phyloP scores from a whole-genome alignment of 2,113 vertebrate species.

The Salminus brasiliensis region DNA sequence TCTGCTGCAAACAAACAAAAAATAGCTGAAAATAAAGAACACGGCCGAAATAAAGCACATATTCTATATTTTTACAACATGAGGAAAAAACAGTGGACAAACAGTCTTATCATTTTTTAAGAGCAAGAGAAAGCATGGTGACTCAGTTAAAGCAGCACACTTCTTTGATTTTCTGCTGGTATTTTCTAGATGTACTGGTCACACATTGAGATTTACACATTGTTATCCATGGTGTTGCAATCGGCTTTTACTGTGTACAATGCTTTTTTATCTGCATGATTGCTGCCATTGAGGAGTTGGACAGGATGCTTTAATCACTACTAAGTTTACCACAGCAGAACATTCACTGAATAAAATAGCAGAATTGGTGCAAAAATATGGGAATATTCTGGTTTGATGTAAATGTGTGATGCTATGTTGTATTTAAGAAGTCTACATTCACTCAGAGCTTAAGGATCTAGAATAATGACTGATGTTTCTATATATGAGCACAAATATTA shows the following conservation, averaged over 20 bases:
- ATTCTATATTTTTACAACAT: not conserved
- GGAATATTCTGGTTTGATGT: not conserved
- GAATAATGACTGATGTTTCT: not conserved
- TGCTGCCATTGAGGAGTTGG: not conserved
- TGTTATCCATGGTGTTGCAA: not conserved
- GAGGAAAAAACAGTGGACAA: not conserved
- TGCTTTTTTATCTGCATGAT: not conserved
- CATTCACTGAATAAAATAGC: not conserved
- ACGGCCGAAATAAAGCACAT: not conserved
- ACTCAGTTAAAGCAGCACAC: conserved; percentile 1
- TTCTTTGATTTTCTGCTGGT: not conserved
- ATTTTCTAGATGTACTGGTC: not conserved
- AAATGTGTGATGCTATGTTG: not conserved
- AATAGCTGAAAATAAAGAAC: not conserved
- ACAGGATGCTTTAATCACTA: too few relatives aligned
- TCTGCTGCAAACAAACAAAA: not conserved
- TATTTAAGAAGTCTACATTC: not conserved
- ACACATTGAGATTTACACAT: not conserved
- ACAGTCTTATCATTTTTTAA: not conserved
- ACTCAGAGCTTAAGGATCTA: not conserved
- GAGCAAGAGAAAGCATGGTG: not conserved
- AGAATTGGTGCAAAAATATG: not conserved
- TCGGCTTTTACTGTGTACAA: not conserved
- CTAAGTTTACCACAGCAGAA: too few relatives aligned
- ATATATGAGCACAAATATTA: not conserved